Conservation (phyloP, 2,113 vertebrate genomes). For the Pterocles gutturalis region DNA sequence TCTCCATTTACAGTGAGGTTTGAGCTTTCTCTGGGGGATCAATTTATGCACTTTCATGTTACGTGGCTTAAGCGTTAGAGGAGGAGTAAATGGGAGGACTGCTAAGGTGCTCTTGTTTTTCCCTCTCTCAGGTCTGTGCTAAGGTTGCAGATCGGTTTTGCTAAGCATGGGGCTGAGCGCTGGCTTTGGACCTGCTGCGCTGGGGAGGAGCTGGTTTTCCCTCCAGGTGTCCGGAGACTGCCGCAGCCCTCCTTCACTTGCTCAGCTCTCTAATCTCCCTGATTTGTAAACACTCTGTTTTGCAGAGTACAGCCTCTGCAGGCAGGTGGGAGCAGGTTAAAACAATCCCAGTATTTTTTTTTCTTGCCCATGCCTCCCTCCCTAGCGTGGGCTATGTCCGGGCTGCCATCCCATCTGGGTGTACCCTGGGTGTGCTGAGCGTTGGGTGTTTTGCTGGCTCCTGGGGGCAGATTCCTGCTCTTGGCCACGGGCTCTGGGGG, state of each 20-base stretch:
- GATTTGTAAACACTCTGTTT: neutral
- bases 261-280: neutral
- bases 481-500: neutral
- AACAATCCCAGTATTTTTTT: neutral
- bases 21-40: slow-evolving; percentile 9
- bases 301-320: neutral
- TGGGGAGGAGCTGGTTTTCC: neutral
- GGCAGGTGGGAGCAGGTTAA: neutral
- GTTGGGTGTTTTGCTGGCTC: neutral
- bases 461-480: neutral
- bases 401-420: neutral
- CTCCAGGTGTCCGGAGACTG: neutral
- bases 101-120: neutral
- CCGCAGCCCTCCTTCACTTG: neutral
- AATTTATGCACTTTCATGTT: slow-evolving; percentile 3
- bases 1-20: slow-evolving; percentile 5
- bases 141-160: neutral
- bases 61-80: neutral
- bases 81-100: neutral
- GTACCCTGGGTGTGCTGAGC: neutral
- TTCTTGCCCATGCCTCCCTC: neutral
- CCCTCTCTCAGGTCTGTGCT: neutral
- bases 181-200: neutral
- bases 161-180: neutral
- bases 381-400: rapidly evolving